Conservation (phyloP, 92 coral and sea anemone genomes). For the Porites rus region DNA sequence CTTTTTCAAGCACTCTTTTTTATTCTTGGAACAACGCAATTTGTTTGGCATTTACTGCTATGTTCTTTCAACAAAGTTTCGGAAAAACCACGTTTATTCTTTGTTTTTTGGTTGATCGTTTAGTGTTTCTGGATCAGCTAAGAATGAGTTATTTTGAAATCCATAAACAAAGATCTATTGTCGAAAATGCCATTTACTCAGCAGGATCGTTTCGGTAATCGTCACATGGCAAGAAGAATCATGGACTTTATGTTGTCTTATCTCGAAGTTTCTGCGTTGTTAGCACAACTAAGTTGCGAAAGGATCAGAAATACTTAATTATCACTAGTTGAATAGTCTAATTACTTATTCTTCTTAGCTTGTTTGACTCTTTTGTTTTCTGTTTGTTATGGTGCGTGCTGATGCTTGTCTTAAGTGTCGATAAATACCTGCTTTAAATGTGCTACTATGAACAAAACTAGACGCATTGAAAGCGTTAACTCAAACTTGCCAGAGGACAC, state of each 20-base stretch:
- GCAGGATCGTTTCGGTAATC: neutral
- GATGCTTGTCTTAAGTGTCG: neutral
- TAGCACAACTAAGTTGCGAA: neutral
- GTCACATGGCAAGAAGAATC: neutral
- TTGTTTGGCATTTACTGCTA: neutral
- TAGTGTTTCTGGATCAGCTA: neutral
- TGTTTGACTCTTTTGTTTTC: neutral
- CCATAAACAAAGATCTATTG: constrained; percentile 27
- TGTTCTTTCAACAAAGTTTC: too few relatives aligned
- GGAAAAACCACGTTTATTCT: neutral
- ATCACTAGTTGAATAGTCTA: neutral
- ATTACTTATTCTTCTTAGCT: neutral
- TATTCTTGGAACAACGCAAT: neutral
- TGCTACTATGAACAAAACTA: neutral
- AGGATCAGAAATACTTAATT: neutral
- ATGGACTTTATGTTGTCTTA: neutral
- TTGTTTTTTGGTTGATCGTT: neutral
- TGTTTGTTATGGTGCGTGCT: neutral
- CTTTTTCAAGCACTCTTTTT: too few relatives aligned
- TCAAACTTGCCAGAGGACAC: neutral
- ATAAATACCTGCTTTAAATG: constrained; percentile 36
- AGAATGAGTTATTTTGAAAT: neutral
- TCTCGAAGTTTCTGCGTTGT: neutral
- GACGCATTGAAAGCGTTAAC: constrained; percentile 13
- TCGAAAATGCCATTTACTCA: constrained; percentile 18